Base-by-base conservation (phyloP, 2,113 vertebrate species). In the Chloroceryle aenea region DNA sequence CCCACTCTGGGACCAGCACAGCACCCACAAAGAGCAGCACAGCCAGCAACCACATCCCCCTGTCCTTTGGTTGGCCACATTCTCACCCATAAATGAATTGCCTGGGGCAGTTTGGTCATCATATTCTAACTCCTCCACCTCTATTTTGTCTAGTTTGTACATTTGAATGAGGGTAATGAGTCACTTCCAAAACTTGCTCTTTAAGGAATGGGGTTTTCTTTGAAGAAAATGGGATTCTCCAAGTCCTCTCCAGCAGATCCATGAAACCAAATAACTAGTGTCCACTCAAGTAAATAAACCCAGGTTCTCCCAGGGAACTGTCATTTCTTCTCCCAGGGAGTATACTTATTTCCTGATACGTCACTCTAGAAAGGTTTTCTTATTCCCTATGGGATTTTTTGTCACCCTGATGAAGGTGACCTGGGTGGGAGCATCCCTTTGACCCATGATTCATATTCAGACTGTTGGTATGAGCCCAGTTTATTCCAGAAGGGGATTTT, bases 381-480 rank as follows among this genome's bases (percentile, higher is more conserved):
- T 8, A 1, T 53, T 85, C 45, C 14, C 30, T 50, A 0, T 0
- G 3, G 21, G 29, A 26, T n/a, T 81, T 34, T 53, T 34, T 9
- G 22, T 32, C 14, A 20, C 20, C 9, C 10, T 56, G 20, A 19
- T 29, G 45, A 53, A 19, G 11, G 14, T 34, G 36, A 19, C 43
- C 22, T 32, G 42, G 34, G 50, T 0, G 10, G 21, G 1, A 63
- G 23, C 14, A 16, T 27, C 29, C 17, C 18, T 83, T 63, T 59
- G 30, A 43, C 27, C 13, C 2, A 0, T 22, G 10, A 34, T 40
- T 76, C 1, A 0, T 64, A 19, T 47, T 59, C 25, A 34, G n/a
- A 40, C 7, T 4, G 0, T 47, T 47, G 17, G 2, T 42, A 22
- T 18, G 30, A n/a, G 21, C 25, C 16, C 29, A 27, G 26, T 9